Evolutionary conservation across 1,140 invertebrate species (phyloP).

Genomic region (Hycleus phaleratus): DNA sequence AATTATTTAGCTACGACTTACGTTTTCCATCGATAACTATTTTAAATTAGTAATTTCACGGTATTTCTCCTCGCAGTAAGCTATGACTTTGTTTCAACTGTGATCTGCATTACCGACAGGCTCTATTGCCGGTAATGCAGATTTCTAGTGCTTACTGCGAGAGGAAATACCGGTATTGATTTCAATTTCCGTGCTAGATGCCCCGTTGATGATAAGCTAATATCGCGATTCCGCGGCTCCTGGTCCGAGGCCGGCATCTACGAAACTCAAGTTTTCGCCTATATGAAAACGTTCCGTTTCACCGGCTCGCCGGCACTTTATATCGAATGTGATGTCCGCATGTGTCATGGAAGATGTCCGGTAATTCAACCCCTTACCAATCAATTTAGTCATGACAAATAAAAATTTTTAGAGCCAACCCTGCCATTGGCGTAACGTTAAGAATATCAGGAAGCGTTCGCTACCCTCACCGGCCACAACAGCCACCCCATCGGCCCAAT

Average conservation of each 20-base stretch:
- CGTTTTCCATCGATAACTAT: no score
- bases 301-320: conserved; percentile 88
- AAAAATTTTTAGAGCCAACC: conserved; percentile 66
- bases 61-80: no score
- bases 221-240: conserved; percentile 85
- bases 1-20: conserved; percentile 29
- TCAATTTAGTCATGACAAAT: not conserved
- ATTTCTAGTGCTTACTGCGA: no score
- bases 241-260: conserved; percentile 85
- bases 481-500: conserved; percentile 32
- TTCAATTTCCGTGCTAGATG: conserved; percentile 49
- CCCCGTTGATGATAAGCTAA: conserved; percentile 86
- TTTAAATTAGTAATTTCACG: no score
- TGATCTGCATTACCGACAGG: no score
- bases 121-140: no score
- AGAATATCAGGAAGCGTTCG: conserved; percentile 62
- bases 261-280: conserved; percentile 88
- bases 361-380: conserved; percentile 45
- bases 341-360: conserved; percentile 90
- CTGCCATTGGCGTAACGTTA: conserved; percentile 86
- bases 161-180: no score
- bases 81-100: no score
- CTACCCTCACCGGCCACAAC: conserved; percentile 32
- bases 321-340: conserved; percentile 88
- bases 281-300: conserved; percentile 92